These are phyloP conservation scores for Saguinus midas DNA, from an alignment of 2,113 vertebrate species.

Conservation along the genomic window DNA sequence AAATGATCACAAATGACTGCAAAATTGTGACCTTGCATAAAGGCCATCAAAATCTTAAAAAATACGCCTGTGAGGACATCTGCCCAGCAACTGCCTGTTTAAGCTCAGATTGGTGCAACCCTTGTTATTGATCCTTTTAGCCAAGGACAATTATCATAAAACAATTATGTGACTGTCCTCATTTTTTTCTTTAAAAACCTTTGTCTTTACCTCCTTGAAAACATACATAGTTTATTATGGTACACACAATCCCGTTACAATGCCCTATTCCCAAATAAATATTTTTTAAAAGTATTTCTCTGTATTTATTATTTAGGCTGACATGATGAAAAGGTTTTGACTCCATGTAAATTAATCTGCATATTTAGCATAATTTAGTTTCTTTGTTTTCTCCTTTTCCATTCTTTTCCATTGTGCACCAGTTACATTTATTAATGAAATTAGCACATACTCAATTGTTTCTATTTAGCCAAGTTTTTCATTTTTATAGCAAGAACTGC, in stretches of 20 bases:
- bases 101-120: neutral
- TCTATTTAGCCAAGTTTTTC: neutral
- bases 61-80: neutral
- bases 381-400: neutral
- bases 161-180: neutral
- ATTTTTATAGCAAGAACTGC: constrained; percentile 11
- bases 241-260: neutral
- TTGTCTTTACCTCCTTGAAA: neutral
- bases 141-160: neutral
- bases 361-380: neutral
- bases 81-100: neutral
- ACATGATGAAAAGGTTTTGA: neutral
- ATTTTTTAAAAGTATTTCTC: neutral
- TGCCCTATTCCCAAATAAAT: neutral
- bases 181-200: neutral
- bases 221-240: neutral
- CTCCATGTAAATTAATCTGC: neutral
- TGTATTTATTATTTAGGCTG: neutral
- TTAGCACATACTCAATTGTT: neutral
- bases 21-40: neutral
- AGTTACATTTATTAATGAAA: neutral
- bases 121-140: neutral
- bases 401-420: neutral
- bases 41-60: neutral
- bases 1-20: neutral